Base-by-base conservation (phyloP, 1,140 invertebrate species). In the Gonatopus flavifemur region DNA sequence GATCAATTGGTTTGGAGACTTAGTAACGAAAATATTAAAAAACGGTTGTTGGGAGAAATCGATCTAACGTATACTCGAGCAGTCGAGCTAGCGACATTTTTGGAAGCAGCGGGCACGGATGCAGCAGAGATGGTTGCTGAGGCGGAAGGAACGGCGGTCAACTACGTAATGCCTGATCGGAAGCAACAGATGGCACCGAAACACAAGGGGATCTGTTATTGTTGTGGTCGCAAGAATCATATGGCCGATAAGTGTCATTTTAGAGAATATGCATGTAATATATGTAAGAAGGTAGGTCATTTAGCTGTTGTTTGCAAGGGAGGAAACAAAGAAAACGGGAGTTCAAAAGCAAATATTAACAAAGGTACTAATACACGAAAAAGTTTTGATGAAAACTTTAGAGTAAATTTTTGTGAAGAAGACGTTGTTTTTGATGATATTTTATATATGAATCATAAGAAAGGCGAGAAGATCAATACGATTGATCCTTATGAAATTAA, bases 1-100 rank as follows among this genome's bases (percentile, higher is more conserved):
- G 46, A 48, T 32, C 22, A 31, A 39, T 31, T 48, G 19, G 46
- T 39, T 20, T 30, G 46, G 13, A 36, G 46, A n/a, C 18, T 48
- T 12, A 38, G 18, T 12, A 48, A 28, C 25, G 12, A 6, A 12
- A 7, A 7, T 12, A 28, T 28, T 12, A 28, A 28, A 12, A 28
- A 28, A 28, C 6, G 25, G 25, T 12, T 28, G 6, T 28, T 28
- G 12, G 25, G 25, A 28, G 25, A 28, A 12, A 28, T 7, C 6
- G 12, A 28, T 28, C 6, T 28, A 28, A 12, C 25, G 12, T 28
- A 28, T 28, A 7, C 25, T 28, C 6, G 25, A 28, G 25, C 25
- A 28, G 25, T 28, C 25, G 25, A 28, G 12, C 12, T 12, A 12
- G 25, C 12, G 6, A 7, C 12, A 28, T 28, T 12, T 12, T 28